Evolutionary conservation across 2,797 vertebrate species (phyloP), one percentile per base, ranked within the genome.

Genomic region (Gambelia wislizenii): DNA sequence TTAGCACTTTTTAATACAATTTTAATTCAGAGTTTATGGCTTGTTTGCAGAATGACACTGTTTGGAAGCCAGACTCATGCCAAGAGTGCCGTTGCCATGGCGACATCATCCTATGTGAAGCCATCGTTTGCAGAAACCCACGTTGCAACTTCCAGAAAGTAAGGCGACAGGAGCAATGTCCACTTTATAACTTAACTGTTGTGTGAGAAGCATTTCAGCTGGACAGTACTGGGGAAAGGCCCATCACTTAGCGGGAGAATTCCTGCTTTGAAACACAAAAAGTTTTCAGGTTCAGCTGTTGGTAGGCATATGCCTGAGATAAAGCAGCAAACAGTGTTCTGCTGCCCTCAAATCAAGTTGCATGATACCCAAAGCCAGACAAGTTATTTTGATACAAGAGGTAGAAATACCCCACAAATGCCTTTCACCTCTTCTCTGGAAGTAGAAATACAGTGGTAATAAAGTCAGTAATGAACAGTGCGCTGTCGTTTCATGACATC

Each of bases 121-220:
- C 96, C 12, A 85, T 94, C 0, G 67, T n/a, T 91, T 99, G 99
- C 95, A 97, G 84, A 91, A 96, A 97, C 96, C 98, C 98, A 49
- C 95, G 59, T 83, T 99, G 99, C 95, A 97, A 98, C 97, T 97
- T 98, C 91, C 96, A 98, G 92, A 98, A 97, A 98, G 99, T 99
- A 95, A 96, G 91, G 36, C 36, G 2, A 84, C 56, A 76, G 33
- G 54, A 16, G 2, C 0, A 89, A 44, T 54, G 12, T 79, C 87
- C 75, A 7, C 9, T 18, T 0, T 4, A 47, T 9, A 59, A 2
- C 56, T 52, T 54, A 22, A 6, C 14, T 0, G 0, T 59, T 42
- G 13, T 4, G 20, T 67, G n/a, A 86, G 81, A 36, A 44, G 39
- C 0, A 2, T 20, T 3, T 22, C 13, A 72, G 0, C 18, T 33